phyloP scores from a whole-genome alignment of 2,888 invertebrate species.

The Drosophila bunnanda region DNA sequence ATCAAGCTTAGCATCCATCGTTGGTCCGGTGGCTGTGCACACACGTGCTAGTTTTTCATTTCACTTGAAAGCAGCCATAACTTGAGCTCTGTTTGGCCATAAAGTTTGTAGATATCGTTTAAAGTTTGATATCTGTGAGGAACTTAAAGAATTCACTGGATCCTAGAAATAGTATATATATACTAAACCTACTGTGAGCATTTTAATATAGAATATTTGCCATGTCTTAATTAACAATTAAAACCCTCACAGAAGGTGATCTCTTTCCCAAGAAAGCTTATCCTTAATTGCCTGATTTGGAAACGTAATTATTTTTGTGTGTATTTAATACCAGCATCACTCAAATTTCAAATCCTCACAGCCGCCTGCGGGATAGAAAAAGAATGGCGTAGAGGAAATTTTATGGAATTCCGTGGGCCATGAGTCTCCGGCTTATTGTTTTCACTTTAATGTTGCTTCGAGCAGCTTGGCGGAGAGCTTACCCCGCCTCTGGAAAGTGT shows the following conservation, averaged over 20 bases:
- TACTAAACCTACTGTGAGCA: not conserved
- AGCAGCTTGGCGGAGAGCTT: not conserved
- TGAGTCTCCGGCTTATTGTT: constrained; percentile 12
- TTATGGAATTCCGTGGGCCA: constrained; percentile 4
- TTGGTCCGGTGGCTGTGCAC: constrained; percentile 9
- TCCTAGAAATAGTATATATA: too few species aligned
- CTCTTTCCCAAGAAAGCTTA: not conserved
- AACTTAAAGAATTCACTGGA: not conserved
- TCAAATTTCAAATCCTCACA: constrained; percentile 1
- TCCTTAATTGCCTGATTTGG: constrained; percentile 4
- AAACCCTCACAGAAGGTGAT: not conserved
- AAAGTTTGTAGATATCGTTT: not conserved
- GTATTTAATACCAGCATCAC: constrained; percentile 9
- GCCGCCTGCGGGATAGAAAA: not conserved
- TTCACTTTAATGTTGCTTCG: constrained; percentile 10
- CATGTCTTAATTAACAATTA: not conserved
- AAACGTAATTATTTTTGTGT: constrained; percentile 7
- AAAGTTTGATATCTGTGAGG: too few species aligned
- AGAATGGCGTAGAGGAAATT: not conserved
- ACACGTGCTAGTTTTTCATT: constrained; percentile 14
- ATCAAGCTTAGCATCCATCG: constrained; percentile 24
- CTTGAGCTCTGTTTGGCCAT: not conserved
- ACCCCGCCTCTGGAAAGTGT: not conserved
- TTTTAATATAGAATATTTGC: too few species aligned
- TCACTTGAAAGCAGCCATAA: constrained; percentile 4